Conservation (phyloP, 2,113 vertebrate genomes). For the Bujurquina vittata region DNA sequence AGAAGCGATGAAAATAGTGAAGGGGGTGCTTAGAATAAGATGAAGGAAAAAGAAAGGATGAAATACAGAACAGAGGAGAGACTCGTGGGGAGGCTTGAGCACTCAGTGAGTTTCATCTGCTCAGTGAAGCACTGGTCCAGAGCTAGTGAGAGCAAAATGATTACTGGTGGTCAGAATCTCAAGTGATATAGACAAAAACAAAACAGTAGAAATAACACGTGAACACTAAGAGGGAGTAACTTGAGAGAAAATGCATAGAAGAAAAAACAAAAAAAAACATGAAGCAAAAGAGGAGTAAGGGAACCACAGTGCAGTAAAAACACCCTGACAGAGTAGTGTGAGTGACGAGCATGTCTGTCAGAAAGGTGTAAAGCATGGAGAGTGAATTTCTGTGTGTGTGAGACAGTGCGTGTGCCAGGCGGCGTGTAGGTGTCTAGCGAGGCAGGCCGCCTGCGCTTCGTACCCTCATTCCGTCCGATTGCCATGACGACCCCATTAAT, state of each 20-base stretch:
- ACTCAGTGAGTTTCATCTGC: neutral
- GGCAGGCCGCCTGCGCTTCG: constrained; percentile 85
- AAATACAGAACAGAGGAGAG: neutral
- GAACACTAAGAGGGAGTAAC: neutral
- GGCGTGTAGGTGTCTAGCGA: constrained; percentile 86
- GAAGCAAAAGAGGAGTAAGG: constrained; percentile 37
- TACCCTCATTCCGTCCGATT: constrained; percentile 99
- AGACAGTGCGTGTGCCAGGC: constrained; percentile 67
- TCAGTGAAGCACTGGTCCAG: neutral
- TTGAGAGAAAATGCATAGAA: neutral
- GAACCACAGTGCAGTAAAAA: neutral
- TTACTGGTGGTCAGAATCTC: neutral
- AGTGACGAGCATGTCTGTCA: constrained; percentile 60
- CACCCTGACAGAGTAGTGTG: constrained; percentile 42
- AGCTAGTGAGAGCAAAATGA: neutral
- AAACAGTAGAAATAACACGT: neutral
- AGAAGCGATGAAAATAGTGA: neutral
- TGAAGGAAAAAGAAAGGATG: neutral
- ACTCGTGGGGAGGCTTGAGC: neutral
- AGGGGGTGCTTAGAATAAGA: neutral
- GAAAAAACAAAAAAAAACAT: neutral
- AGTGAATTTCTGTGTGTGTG: constrained; percentile 34
- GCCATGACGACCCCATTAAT: constrained; percentile 99
- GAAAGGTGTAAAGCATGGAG: constrained; percentile 47
- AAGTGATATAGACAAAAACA: neutral